Conservation (phyloP, 1,140 invertebrate species). For the Charaxes varanes region DNA sequence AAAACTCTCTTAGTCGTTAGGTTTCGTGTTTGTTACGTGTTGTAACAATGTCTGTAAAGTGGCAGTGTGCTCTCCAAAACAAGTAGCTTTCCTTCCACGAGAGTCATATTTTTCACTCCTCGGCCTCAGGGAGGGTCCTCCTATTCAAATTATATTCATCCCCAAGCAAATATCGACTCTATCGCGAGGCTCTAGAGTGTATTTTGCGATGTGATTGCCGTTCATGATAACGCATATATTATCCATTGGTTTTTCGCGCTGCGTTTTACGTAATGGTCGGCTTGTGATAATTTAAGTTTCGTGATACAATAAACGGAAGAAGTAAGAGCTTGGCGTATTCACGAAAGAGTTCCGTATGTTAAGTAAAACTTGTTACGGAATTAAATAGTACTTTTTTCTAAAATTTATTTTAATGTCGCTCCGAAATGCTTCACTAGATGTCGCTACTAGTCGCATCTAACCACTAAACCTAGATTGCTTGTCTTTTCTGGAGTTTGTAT, state of each 20-base stretch:
- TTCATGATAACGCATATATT: conserved; percentile 42
- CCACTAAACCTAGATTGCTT: too few relatives aligned
- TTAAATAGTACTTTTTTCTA: too few relatives aligned
- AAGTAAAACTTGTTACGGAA: too few relatives aligned
- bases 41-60: conserved; percentile 39
- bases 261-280: conserved; percentile 28
- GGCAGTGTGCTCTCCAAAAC: conserved; percentile 28
- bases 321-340: too few relatives aligned
- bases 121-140: conserved; percentile 20
- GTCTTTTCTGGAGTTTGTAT: too few relatives aligned
- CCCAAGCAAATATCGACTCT: conserved; percentile 16
- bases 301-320: too few relatives aligned
- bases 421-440: too few relatives aligned
- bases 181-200: conserved; percentile 5
- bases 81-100: conserved; percentile 39
- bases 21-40: conserved; percentile 25
- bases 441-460: too few relatives aligned
- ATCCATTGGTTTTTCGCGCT: conserved; percentile 24
- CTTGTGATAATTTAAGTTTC: conserved; percentile 4
- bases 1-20: conserved; percentile 17
- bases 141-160: conserved; percentile 16
- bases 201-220: background rate
- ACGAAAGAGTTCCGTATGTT: too few relatives aligned
- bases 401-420: too few relatives aligned
- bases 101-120: conserved; percentile 23